Conservation (phyloP, 1,140 invertebrate genomes). For the Apis laboriosa region DNA sequence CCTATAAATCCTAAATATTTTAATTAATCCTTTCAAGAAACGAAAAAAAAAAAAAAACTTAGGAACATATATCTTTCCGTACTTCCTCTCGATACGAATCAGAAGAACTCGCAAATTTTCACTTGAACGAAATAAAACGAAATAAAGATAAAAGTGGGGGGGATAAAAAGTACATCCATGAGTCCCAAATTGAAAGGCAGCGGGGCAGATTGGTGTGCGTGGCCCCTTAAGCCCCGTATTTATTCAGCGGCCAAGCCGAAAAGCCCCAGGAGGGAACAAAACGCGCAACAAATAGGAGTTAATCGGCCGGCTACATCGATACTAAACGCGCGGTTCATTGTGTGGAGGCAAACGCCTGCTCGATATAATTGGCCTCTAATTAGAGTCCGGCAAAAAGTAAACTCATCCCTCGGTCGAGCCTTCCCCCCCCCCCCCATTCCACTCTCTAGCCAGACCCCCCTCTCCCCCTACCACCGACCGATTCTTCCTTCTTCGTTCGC, state of each 20-base stretch:
- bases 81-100: not conserved
- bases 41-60: not conserved
- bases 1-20: too few species aligned
- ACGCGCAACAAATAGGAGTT: constrained; percentile 72
- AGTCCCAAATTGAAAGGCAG: constrained; percentile 21
- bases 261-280: constrained; percentile 68
- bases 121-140: not conserved
- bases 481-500: constrained; percentile 21
- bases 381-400: constrained; percentile 72
- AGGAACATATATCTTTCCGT: not conserved
- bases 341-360: constrained; percentile 73
- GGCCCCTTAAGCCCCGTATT: constrained; percentile 65
- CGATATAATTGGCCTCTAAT: constrained; percentile 76
- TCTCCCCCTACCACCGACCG: not conserved
- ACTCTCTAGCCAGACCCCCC: not conserved
- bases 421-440: not conserved
- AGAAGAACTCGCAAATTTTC: not conserved
- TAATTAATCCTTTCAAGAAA: too few species aligned
- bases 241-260: constrained; percentile 63
- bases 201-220: constrained; percentile 42
- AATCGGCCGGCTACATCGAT: constrained; percentile 71
- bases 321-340: constrained; percentile 72
- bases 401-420: constrained; percentile 60
- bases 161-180: not conserved
- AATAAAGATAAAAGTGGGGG: not conserved